These are phyloP conservation scores for Nemotelus nigrinus DNA, from an alignment of 2,888 invertebrate genomes.

Conservation along the genomic window DNA sequence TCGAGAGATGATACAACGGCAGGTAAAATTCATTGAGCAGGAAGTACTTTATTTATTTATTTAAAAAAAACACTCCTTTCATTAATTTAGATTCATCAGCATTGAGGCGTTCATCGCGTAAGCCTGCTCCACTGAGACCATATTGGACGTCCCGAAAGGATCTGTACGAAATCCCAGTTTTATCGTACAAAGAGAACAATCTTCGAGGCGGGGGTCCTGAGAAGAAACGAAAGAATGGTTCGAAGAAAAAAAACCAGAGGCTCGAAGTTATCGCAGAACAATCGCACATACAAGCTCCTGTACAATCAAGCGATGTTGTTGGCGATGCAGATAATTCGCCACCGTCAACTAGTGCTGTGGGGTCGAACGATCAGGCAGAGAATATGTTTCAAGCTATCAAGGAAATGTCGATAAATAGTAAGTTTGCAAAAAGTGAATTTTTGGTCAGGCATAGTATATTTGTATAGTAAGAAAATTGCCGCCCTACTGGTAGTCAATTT, in stretches of 20 bases:
- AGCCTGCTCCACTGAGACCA: constrained; percentile 11
- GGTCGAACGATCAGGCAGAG: constrained; percentile 8
- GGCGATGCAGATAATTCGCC: neutral
- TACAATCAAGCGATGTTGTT: neutral
- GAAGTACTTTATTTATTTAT: no score
- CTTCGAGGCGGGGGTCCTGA: neutral
- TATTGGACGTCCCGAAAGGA: constrained; percentile 36
- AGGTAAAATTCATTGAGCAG: no score
- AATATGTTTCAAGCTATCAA: constrained; percentile 40
- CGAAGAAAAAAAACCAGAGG: constrained; percentile 9
- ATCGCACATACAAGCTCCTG: neutral
- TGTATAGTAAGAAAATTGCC: no score
- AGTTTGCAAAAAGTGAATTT: no score
- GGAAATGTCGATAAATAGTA: constrained; percentile 9
- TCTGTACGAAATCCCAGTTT: neutral
- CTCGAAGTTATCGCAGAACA: neutral
- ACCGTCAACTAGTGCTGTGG: no score
- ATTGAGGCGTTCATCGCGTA: constrained; percentile 14
- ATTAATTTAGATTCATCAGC: neutral
- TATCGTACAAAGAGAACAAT: neutral
- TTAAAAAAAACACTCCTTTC: no score
- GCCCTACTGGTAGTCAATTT: no score
- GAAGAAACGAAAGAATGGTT: neutral
- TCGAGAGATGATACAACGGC: no score
- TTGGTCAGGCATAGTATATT: no score